Evolutionary conservation across 2,888 invertebrate species (phyloP), one percentile per base, ranked within the genome.

Genomic region (Thereva unica): DNA sequence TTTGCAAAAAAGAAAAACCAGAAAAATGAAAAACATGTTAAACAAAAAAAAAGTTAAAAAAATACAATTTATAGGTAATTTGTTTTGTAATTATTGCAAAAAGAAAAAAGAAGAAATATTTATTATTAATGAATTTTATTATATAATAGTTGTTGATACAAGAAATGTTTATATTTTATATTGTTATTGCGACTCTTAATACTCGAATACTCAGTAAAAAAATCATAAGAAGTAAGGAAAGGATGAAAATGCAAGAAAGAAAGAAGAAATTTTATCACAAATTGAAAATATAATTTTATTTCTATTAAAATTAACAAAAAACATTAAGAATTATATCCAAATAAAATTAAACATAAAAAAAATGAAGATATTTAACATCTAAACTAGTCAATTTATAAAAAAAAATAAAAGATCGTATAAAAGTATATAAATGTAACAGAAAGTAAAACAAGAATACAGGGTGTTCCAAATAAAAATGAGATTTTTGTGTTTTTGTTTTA

Each of bases 361-460:
- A 23, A 23, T 23, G 23, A 23, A 61, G 50, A 61, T 61, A 40
- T n/a, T 61, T 49, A 40, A 53, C 38, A 35, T 50, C 40, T 40
- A 53, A 61, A 61, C 61, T 61, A 61, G 61, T 61, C 61, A 61
- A 50, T 50, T 61, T 49, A 40, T 61, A 61, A 40, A 34, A n/a
- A 50, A 34, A 47, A 7, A 12, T 47, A 61, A 61, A 42, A 23
- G 23, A 23, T 61, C 40, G 23, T 61, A 61, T 38, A 34, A n/a
- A 50, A 35, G 38, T 9, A 12, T 49, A 61, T 50, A 42, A 42
- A 9, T 53, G 61, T 61, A 61, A 49, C 38, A 40, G 42, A 56
- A 41, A 50, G 41, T 41, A 50, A 50, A 61, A 50, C 23, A 23
- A 42, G 41, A 61, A 61, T 61, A 61, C 61, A 61, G 61, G 61